Percentiles rank a stretch among this genome's conserved stretches.
Evolutionary conservation across 37 sponge, comb jelly and placozoan species (phyloP).

Genomic region (Corticium candelabrum): DNA sequence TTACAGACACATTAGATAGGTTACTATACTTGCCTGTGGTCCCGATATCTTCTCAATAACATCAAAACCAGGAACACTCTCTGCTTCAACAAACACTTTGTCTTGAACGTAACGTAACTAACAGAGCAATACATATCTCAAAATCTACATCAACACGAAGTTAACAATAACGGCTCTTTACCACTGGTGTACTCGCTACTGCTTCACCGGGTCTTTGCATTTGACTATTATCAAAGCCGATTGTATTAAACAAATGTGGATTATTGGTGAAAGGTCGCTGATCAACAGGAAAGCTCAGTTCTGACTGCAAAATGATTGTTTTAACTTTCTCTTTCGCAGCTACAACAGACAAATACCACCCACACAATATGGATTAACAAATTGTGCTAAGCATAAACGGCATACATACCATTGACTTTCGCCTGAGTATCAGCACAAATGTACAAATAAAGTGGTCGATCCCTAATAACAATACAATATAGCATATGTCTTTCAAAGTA

Average conservation of each 20-base stretch:
- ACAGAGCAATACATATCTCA: too few species aligned
- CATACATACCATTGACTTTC: conserved; percentile 28
- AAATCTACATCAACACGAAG: too few species aligned
- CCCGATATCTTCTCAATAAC: background rate
- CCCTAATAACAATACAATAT: conserved; percentile 6
- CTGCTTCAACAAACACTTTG: background rate
- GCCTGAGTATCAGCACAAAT: conserved; percentile 20
- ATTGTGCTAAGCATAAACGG: conserved; percentile 29
- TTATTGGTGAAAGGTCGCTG: background rate
- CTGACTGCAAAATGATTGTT: background rate
- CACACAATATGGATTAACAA: conserved; percentile 43
- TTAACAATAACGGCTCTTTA: too few species aligned
- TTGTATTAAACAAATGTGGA: conserved; percentile 1
- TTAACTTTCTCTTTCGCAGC: background rate
- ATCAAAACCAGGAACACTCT: background rate
- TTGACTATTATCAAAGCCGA: too few species aligned
- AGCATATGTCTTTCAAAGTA: background rate
- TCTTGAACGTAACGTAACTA: too few species aligned
- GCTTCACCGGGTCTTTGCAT: too few species aligned
- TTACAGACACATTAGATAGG: too few species aligned
- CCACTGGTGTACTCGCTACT: too few species aligned
- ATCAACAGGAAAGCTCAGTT: background rate
- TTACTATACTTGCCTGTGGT: background rate
- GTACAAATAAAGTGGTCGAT: conserved; percentile 18
- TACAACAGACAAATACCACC: background rate